Conservation (phyloP, 2,797 vertebrate species). For the Carcharodon carcharias region DNA sequence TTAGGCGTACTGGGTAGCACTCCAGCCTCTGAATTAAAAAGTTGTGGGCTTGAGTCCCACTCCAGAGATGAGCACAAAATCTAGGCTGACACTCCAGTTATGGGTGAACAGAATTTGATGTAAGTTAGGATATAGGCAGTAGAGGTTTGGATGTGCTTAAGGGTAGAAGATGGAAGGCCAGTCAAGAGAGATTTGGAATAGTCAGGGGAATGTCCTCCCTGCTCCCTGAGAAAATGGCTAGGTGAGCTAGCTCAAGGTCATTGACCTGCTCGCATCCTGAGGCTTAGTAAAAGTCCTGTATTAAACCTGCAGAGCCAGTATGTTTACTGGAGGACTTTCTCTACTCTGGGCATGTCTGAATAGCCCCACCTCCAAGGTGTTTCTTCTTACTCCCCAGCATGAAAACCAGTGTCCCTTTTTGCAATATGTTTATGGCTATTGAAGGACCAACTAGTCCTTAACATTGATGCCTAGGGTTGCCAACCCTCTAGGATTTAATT, state of each 20-base stretch:
- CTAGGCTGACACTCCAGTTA: background rate
- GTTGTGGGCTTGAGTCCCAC: background rate
- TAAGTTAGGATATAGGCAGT: background rate
- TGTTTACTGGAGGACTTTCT: background rate
- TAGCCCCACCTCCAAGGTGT: background rate
- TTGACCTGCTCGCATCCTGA: too few species aligned
- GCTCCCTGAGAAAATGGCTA: background rate
- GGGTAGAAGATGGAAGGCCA: background rate
- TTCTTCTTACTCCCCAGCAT: background rate
- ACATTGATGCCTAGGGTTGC: too few species aligned
- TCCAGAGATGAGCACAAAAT: background rate
- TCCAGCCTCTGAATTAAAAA: background rate
- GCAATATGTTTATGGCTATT: background rate
- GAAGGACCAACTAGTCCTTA: background rate
- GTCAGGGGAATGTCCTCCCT: background rate
- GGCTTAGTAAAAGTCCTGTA: background rate
- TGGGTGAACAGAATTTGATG: background rate
- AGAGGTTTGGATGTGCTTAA: background rate
- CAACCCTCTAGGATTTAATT: too few species aligned
- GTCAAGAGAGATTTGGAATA: background rate
- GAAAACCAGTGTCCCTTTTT: background rate
- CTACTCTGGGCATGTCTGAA: background rate
- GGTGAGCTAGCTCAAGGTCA: background rate
- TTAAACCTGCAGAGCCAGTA: background rate
- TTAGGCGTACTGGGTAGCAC: background rate